Evolutionary conservation across 2,113 vertebrate genomes (phyloP), one percentile per base, ranked within the genome.

Genomic region (Scartelaos histophorus): DNA sequence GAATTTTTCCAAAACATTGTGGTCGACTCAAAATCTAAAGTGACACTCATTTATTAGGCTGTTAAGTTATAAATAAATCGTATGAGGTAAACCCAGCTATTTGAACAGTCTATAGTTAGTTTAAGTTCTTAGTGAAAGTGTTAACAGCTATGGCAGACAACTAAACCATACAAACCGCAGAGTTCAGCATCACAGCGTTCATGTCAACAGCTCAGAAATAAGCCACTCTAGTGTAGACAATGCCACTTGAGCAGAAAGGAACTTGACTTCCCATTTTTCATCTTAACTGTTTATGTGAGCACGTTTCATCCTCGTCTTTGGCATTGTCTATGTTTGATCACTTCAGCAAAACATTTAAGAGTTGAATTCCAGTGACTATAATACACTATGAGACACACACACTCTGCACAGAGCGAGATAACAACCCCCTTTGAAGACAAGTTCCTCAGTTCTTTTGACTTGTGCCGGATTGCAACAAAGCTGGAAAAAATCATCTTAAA

Each of bases 361-460:
- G 56, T 49, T 69, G 25, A 61, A 79, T 11, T 81, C 71, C 80
- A 74, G 67, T 65, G 24, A 49, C 2, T 22, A 49, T 67, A 70
- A 70, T 67, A 25, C 67, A 51, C 43, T 67, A 46, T 67, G 65
- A 57, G 81, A 64, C 22, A 79, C 70, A 86, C 0, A 5, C 35
- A 51, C 61, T 56, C 71, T 78, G 71, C 68, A 45, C 57, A 13
- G 34, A 71, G 70, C 69, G 71, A 79, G 71, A 82, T 21, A 3
- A 71, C 75, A 77, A 19, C 69, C 73, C 34, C 66, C 77, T 88
- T 85, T 89, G 83, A 87, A 86, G 75, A 53, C 16, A 51, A 72
- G 57, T 65, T 57, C 56, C 45, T 19, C 57, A 68, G 56, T 56
- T 43, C 38, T 83, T 66, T 64, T 76, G 68, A 77, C 53, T 67